Base-by-base conservation (phyloP, 2,797 vertebrate species). In the Oreochromis mossambicus region DNA sequence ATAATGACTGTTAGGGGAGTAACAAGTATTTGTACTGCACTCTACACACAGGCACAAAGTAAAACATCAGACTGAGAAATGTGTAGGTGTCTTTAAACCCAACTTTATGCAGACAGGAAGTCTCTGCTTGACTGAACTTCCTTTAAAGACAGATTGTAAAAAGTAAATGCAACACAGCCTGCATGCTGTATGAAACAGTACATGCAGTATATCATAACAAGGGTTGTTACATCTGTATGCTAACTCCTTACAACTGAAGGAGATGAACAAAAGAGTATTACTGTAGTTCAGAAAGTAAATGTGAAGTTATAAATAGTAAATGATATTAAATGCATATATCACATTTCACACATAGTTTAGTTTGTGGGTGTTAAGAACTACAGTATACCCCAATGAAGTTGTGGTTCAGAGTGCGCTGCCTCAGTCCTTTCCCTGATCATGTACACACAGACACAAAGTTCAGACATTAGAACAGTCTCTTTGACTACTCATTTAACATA, bases 1-100 rank as follows among this genome's bases (percentile, higher is more conserved):
- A 0, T 68, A 41, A 41, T 68, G 38, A 43, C 0, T 0, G 63
- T 14, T 43, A 41, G 0, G 0, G 0, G 36, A 68, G 63, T 24
- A 0, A 21, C 38, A 43, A 43, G 38, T 43, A 24, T 70, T 70
- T 70, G 38, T 43, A 17, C 38, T 68, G n/a, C 63, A 15, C n/a
- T 36, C 36, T 68, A 24, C 36, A 68, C 36, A 43, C 36, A 43
- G 21, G 5, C 8, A 10, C 36, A 43, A 70, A 70, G 63, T 43
- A 2, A 70, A 70, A 43, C 3, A 1, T 43, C 8, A 43, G 1
- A 15, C 2, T 17, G 2, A 43, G 34, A 68, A 13, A 43, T 70
- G 63, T 70, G 38, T 68, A 24, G 63, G 63, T 17, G 63, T 70
- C 1, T 68, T 24, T 68, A 0, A 68, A 43, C 38, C 38, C 21